Conservation (phyloP, 2,797 vertebrate genomes). For the Triplophysa yarkandensis region DNA sequence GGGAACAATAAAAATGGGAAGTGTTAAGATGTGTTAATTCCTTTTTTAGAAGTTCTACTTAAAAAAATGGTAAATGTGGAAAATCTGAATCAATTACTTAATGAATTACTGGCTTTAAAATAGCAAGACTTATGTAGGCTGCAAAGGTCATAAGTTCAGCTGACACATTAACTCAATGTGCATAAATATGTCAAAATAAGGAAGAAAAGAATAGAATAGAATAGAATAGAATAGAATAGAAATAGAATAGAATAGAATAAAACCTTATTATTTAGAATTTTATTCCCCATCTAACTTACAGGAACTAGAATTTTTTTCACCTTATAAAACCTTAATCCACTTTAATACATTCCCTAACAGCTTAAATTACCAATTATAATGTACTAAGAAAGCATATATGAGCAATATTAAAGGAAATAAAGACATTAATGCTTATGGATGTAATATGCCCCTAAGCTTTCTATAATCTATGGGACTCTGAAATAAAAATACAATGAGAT, state of each 20-base stretch:
- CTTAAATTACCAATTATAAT: slow-evolving; percentile 26
- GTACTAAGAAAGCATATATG: not conserved
- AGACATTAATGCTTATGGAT: not conserved
- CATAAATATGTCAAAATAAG: not conserved
- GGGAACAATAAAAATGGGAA: slow-evolving; percentile 10
- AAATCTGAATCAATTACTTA: too few species aligned
- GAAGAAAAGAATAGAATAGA: not conserved
- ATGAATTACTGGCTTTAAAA: not conserved
- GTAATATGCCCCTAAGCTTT: not conserved
- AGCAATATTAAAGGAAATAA: not conserved
- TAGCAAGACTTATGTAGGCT: not conserved
- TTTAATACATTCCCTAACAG: slow-evolving; percentile 4
- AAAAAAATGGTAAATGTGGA: not conserved
- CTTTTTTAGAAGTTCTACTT: not conserved
- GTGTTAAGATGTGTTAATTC: too few species aligned
- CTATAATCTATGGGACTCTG: not conserved
- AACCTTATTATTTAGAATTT: too few species aligned
- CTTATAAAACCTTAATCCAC: slow-evolving; percentile 1
- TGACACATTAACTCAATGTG: not conserved
- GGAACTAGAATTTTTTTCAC: too few species aligned
- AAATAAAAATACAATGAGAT: not conserved
- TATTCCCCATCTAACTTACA: too few species aligned
- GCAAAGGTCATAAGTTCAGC: not conserved
- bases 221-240: too few species aligned
- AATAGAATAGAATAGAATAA: too few species aligned